Base-by-base conservation (phyloP, 1,140 invertebrate species). In the Neelides sp. region DNA sequence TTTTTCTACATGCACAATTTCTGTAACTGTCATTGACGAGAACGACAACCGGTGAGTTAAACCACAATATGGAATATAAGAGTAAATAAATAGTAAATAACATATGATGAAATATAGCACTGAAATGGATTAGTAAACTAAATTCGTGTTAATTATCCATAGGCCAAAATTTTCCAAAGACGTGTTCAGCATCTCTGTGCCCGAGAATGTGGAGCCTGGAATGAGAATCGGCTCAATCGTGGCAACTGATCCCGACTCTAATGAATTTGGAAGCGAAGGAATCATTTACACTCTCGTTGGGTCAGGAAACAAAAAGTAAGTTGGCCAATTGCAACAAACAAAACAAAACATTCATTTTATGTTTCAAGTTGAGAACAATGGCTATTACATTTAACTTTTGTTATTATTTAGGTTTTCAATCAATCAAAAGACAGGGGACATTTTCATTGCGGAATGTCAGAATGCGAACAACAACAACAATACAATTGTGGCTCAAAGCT, bases 221-320 rank as follows among this genome's bases (percentile, higher is more conserved):
- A 78, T 78, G 36, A 68, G 76, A 48, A 77, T 94, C 39, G 75
- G 78, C 5, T 79, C 77, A 23, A 80, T 90, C 32, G 77, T 77
- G 22, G 89, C 89, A 12, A 78, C 74, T 42, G 90, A 95, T 70
- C 71, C 81, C 43, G 90, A 94, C 64, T 84, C 80, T 49, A 83
- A 82, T 27, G 73, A 75, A 66, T 88, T 74, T 61, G 83, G 83
- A 12, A 77, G 72, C n/a, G 74, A 78, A 42, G 87, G 88, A 13
- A 83, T 94, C 52, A 68, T 83, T 22, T 95, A 93, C 69, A 75
- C 81, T 52, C 66, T 95, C 20, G 77, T 79, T n/a, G 89, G 89
- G 7, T 80, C 80, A 58, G 86, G 85, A 0, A 76, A 80, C 2
- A 82, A 90, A 60, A 75, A 82, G 63, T 73, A 59, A 50, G 32